Conservation (phyloP, 2,888 invertebrate species). For the Heliconius ismenius region DNA sequence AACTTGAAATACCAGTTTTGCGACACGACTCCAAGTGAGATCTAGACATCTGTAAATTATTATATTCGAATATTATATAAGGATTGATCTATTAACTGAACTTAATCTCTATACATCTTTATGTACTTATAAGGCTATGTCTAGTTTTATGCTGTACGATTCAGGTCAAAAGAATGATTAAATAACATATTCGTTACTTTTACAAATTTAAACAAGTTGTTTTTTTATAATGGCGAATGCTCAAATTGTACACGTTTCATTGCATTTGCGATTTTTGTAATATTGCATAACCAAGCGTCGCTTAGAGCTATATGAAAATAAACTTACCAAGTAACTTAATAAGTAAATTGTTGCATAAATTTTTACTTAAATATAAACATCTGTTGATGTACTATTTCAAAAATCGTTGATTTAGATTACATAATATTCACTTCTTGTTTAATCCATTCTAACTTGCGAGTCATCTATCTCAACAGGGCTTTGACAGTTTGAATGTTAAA, state of each 20-base stretch:
- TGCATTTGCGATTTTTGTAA: neutral
- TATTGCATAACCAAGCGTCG: neutral
- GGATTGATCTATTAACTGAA: neutral
- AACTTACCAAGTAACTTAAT: neutral
- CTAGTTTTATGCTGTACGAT: neutral
- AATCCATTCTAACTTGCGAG: neutral
- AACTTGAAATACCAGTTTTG: slow-evolving; percentile 67
- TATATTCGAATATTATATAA: slow-evolving; percentile 34
- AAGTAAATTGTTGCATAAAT: neutral
- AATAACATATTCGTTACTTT: neutral
- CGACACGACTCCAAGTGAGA: slow-evolving; percentile 49
- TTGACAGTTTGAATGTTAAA: neutral
- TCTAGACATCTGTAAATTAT: slow-evolving; percentile 47
- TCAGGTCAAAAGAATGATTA: neutral
- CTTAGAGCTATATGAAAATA: neutral
- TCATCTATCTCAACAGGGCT: slow-evolving; percentile 1
- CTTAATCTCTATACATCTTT: neutral
- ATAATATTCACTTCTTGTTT: neutral
- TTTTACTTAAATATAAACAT: neutral
- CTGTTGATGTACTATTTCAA: neutral
- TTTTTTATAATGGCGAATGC: neutral
- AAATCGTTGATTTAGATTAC: neutral
- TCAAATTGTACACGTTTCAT: neutral
- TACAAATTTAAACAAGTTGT: neutral
- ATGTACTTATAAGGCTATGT: neutral